phyloP scores from a whole-genome alignment of 30 jellyfish, hydroid and myxozoan genomes.

The Aurelia aurita complex sp. Pacific region DNA sequence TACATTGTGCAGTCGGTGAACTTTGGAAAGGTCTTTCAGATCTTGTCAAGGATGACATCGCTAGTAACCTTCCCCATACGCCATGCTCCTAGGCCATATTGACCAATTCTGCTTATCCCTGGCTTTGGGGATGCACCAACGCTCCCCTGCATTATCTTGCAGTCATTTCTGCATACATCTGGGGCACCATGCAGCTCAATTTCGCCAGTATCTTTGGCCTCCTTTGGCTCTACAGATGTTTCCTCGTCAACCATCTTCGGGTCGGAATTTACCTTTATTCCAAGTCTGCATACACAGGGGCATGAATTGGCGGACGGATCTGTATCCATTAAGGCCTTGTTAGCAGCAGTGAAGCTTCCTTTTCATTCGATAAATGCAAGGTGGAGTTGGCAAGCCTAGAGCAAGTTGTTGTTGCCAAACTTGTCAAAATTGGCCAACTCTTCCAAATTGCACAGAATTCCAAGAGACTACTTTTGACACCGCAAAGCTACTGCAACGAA shows the following conservation, averaged over 20 bases:
- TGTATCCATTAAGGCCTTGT: conserved; percentile 28
- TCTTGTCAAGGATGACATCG: conserved; percentile 56
- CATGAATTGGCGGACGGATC: conserved; percentile 23
- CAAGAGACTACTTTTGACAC: too few relatives aligned
- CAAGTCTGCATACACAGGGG: conserved; percentile 42
- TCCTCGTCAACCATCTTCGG: conserved; percentile 30
- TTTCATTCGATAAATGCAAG: background rate
- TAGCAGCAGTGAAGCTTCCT: background rate
- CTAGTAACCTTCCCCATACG: conserved; percentile 53
- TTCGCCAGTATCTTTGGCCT: background rate
- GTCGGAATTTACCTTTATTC: conserved; percentile 11
- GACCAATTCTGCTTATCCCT: conserved; percentile 49
- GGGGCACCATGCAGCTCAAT: background rate
- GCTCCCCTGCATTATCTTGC: conserved; percentile 6
- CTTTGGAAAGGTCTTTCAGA: background rate
- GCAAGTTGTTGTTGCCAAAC: background rate
- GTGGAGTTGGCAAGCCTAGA: background rate
- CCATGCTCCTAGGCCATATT: conserved; percentile 81
- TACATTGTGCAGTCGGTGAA: background rate
- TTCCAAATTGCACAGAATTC: too few relatives aligned
- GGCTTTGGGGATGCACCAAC: background rate
- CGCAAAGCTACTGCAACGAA: too few relatives aligned
- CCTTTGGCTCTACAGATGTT: conserved; percentile 10
- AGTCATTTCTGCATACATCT: conserved; percentile 20
- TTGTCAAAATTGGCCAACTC: background rate